Percentiles rank a stretch among this genome's conserved stretches.
Evolutionary conservation across 2,888 invertebrate genomes (phyloP).

Genomic region (Lithophane ornitopus): DNA sequence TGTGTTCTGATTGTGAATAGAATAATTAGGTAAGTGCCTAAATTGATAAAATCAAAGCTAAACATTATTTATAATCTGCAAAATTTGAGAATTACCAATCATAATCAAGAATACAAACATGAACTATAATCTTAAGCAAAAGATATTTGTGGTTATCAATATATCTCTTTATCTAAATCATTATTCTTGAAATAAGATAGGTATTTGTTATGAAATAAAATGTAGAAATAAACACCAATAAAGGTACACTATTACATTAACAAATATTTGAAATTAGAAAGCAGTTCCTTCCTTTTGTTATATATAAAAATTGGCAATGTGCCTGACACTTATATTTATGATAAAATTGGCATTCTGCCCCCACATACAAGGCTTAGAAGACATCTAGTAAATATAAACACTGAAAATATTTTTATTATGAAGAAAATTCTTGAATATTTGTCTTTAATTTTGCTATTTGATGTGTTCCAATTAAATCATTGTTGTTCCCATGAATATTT

Average conservation of each 20-base stretch:
- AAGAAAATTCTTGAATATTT: neutral
- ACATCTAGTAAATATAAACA: slow-evolving; percentile 53
- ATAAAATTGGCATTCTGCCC: slow-evolving; percentile 74
- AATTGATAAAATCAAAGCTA: neutral
- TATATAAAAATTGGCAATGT: slow-evolving; percentile 72
- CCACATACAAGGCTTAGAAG: slow-evolving; percentile 47
- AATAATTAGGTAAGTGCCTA: neutral
- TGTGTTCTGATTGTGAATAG: neutral
- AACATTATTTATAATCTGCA: neutral
- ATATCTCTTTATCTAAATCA: slow-evolving; percentile 12
- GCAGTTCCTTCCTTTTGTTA: slow-evolving; percentile 53
- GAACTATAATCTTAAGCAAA: neutral
- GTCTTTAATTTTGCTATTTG: neutral
- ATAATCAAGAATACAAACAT: slow-evolving; percentile 1
- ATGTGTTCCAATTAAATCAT: neutral
- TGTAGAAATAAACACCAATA: neutral
- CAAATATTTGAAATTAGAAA: slow-evolving; percentile 47
- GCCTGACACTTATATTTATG: slow-evolving; percentile 52
- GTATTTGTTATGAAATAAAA: neutral
- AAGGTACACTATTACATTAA: neutral
- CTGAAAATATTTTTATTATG: slow-evolving; percentile 18
- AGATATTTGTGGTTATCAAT: neutral
- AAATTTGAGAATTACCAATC: neutral
- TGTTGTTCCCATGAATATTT: neutral
- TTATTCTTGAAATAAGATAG: neutral